These are phyloP conservation scores for Coelopa pilipes DNA, from an alignment of 2,888 invertebrate genomes.

Conservation along the genomic window DNA sequence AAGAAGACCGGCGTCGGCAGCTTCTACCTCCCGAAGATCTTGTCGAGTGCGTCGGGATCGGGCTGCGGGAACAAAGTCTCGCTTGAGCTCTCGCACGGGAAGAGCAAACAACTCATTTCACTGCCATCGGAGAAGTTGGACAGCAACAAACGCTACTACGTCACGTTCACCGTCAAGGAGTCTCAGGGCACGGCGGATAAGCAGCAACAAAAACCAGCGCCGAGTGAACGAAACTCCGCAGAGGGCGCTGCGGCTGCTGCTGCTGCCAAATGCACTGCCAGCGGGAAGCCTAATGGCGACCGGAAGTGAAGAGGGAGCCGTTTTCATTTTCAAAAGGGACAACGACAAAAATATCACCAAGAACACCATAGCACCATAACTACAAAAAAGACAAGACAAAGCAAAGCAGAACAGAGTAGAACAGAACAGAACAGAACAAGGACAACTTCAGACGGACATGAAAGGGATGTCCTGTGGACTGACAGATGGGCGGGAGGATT, in stretches of 20 bases:
- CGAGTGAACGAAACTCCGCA: too few species aligned
- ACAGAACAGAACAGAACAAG: too few species aligned
- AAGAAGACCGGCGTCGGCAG: slow-evolving; percentile 69
- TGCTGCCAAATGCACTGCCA: not conserved
- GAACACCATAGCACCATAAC: too few species aligned
- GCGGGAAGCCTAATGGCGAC: not conserved
- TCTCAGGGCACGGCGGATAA: slow-evolving; percentile 49
- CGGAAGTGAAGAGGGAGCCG: too few species aligned
- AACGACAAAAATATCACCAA: too few species aligned
- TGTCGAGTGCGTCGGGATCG: slow-evolving; percentile 53
- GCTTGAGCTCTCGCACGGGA: slow-evolving; percentile 85
- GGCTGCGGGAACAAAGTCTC: slow-evolving; percentile 71
- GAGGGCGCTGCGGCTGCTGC: slow-evolving; percentile 5
- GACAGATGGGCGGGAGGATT: too few species aligned
- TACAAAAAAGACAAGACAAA: too few species aligned
- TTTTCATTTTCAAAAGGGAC: not conserved
- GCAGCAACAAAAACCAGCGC: slow-evolving; percentile 3
- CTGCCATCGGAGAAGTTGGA: slow-evolving; percentile 88
- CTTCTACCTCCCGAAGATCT: slow-evolving; percentile 77
- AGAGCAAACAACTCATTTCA: slow-evolving; percentile 86
- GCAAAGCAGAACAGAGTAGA: too few species aligned
- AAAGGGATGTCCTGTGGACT: too few species aligned
- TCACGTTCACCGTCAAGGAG: slow-evolving; percentile 91
- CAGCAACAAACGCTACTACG: slow-evolving; percentile 90
- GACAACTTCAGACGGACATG: too few species aligned